Evolutionary conservation across 2,113 vertebrate genomes (phyloP).

Genomic region (Herpetotheres cachinnans): DNA sequence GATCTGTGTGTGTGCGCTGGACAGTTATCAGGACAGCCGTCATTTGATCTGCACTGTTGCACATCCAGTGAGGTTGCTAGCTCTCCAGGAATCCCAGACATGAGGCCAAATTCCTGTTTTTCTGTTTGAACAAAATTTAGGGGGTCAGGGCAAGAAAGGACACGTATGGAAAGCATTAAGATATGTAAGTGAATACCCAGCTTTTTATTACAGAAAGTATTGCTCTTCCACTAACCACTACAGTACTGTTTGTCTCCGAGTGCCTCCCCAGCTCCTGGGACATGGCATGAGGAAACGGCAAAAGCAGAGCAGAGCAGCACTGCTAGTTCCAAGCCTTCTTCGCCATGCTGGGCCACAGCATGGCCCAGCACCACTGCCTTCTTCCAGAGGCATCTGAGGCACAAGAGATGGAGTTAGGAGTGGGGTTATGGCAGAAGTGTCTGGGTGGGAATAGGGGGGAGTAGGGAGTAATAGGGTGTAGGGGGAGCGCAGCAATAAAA

Average conservation of each 20-base stretch:
- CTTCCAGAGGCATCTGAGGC: not conserved
- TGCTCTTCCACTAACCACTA: not conserved
- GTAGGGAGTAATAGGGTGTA: too few relatives aligned
- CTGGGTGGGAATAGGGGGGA: not conserved
- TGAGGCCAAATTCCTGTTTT: not conserved
- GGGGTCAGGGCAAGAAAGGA: not conserved
- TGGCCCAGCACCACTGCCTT: not conserved
- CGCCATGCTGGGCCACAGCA: accelerated
- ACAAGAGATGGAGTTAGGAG: not conserved
- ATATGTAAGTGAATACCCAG: not conserved
- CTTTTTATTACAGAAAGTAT: not conserved
- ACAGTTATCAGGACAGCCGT: not conserved
- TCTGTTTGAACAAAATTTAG: not conserved
- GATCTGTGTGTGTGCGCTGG: not conserved
- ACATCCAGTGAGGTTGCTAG: not conserved
- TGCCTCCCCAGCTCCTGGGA: not conserved
- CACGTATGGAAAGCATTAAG: not conserved
- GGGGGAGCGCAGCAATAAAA: not conserved
- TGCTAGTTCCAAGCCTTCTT: not conserved
- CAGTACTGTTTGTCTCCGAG: not conserved
- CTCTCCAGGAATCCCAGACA: not conserved
- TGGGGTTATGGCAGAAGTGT: not conserved
- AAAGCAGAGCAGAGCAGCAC: not conserved
- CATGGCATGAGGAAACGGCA: accelerated
- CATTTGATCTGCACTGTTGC: not conserved